A percentile compares a stretch with the other conserved stretches of the same genome.
phyloP scores from a whole-genome alignment of 2,113 vertebrate species.

The Vombatus ursinus region DNA sequence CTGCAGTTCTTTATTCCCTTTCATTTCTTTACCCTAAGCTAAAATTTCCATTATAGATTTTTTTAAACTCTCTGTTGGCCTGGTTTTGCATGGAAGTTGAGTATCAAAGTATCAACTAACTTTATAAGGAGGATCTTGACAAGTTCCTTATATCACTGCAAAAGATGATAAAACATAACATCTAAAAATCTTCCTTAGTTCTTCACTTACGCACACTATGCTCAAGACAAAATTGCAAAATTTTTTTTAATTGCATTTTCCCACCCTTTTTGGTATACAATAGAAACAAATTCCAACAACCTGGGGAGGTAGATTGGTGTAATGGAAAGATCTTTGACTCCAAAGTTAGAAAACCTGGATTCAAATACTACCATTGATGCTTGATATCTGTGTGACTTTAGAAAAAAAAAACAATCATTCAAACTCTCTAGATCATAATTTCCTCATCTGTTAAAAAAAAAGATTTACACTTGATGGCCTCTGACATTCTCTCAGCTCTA shows the following conservation, averaged over 20 bases:
- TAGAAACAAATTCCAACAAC: background rate
- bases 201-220: background rate
- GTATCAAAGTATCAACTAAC: background rate
- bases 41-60: background rate
- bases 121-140: background rate
- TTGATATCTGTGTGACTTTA: background rate
- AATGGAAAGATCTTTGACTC: background rate
- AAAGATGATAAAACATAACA: background rate
- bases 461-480: background rate
- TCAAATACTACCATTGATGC: background rate
- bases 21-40: background rate
- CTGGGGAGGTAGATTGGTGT: background rate
- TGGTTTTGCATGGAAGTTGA: background rate
- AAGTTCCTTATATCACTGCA: background rate
- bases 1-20: too few relatives aligned
- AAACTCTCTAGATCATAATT: background rate
- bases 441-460: background rate
- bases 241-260: background rate
- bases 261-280: background rate
- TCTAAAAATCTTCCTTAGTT: background rate
- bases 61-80: background rate
- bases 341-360: background rate
- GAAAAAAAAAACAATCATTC: background rate
- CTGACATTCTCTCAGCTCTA: background rate
- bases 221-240: background rate